A percentile compares a stretch with the other conserved stretches of the same genome.
Conservation (phyloP, 2,797 vertebrate species). For the Aphelocoma californica region DNA sequence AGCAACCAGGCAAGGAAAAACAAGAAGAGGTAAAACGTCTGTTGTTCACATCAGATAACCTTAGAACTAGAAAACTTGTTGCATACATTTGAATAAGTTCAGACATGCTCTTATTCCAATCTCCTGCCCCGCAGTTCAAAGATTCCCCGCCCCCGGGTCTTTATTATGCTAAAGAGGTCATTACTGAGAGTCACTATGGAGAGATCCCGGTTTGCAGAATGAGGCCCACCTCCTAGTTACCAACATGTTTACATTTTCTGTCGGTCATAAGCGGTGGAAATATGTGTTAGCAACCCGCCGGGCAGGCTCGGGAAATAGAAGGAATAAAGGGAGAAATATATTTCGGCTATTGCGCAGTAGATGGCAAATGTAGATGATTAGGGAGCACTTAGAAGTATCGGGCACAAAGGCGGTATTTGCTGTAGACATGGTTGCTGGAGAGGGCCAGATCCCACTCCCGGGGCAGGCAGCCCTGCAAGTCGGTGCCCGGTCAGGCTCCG, state of each 20-base stretch:
- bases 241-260: conserved; percentile 61
- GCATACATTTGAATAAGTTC: conserved; percentile 42
- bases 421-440: not conserved
- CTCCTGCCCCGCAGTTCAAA: conserved; percentile 15
- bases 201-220: conserved; percentile 17
- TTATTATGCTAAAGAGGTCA: conserved; percentile 63
- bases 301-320: not conserved
- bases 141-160: conserved; percentile 13
- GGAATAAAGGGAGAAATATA: not conserved
- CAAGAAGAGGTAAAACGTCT: not conserved
- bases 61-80: conserved; percentile 57
- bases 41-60: conserved; percentile 17
- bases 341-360: not conserved
- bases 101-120: conserved; percentile 21
- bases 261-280: conserved; percentile 61
- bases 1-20: not conserved
- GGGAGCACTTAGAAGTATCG: not conserved
- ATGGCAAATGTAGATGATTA: not conserved
- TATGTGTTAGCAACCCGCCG: conserved; percentile 35
- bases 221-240: conserved; percentile 55
- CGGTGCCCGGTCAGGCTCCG: not conserved
- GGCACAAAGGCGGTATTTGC: not conserved
- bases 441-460: not conserved
- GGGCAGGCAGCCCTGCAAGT: not conserved
- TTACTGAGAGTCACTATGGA: conserved; percentile 47